phyloP scores from a whole-genome alignment of 2,113 vertebrate genomes.

The Cynoglossus semilaevis region DNA sequence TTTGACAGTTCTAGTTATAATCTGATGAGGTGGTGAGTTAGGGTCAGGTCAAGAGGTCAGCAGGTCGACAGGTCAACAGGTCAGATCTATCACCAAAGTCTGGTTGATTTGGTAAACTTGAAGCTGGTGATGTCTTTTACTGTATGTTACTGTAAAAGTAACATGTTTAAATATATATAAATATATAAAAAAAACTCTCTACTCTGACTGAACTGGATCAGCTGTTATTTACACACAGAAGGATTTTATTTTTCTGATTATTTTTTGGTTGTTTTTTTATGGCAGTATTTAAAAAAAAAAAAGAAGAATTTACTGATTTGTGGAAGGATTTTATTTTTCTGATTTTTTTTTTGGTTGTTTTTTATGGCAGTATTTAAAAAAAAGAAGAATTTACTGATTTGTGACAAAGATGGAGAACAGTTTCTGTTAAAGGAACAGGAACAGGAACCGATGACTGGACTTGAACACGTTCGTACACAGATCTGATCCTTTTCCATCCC shows the following conservation, averaged over 20 bases:
- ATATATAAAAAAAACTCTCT: conserved; percentile 50
- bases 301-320: not conserved
- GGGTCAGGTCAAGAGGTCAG: too few relatives aligned
- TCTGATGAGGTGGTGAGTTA: too few relatives aligned
- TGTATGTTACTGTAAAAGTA: conserved; percentile 25
- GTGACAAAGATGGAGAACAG: too few relatives aligned
- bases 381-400: too few relatives aligned
- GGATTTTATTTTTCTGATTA: conserved; percentile 13
- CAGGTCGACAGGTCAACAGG: too few relatives aligned
- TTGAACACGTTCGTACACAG: too few relatives aligned
- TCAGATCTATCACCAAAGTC: too few relatives aligned
- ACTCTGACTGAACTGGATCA: conserved; percentile 28
- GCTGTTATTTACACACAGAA: conserved; percentile 33
- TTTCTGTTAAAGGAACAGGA: too few relatives aligned
- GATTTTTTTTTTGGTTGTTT: not conserved
- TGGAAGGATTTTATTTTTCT: conserved; percentile 21
- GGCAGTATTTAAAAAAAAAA: not conserved
- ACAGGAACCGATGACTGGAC: too few relatives aligned
- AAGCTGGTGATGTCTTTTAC: conserved; percentile 16
- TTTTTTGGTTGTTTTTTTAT: conserved; percentile 2
- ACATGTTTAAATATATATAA: conserved; percentile 7
- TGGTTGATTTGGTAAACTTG: conserved; percentile 13
- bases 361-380: too few relatives aligned
- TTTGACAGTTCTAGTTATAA: too few relatives aligned
- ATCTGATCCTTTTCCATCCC: too few relatives aligned